Evolutionary conservation across 2,888 invertebrate genomes (phyloP).

Genomic region (Scaptomyza parva): DNA sequence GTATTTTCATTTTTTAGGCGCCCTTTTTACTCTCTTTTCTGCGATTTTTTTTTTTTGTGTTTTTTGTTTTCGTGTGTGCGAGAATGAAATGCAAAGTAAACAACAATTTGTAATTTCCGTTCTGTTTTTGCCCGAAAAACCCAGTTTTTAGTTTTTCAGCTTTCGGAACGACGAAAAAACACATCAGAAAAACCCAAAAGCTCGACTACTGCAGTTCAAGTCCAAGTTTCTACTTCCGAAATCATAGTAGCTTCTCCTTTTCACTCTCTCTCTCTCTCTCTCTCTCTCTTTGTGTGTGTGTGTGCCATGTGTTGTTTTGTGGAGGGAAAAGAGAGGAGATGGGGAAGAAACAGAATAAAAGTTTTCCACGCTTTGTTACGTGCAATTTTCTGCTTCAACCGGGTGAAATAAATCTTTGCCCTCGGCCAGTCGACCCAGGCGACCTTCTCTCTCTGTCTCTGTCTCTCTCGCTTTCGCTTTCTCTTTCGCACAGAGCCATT

Average conservation of each 20-base stretch:
- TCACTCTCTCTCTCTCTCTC: no score
- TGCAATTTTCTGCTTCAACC: conserved; percentile 77
- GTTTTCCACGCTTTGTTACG: conserved; percentile 76
- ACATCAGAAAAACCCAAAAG: not conserved
- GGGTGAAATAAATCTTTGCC: conserved; percentile 74
- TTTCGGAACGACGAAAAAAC: not conserved
- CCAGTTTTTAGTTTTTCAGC: conserved; percentile 1
- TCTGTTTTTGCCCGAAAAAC: conserved; percentile 55
- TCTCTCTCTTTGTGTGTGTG: no score
- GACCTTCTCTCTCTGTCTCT: conserved; percentile 12
- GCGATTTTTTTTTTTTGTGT: conserved; percentile 16
- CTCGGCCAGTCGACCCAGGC: conserved; percentile 17
- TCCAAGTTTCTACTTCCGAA: conserved; percentile 18
- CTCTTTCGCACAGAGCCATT: conserved; percentile 26
- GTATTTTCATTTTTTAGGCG: not conserved
- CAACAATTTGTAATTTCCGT: conserved; percentile 79
- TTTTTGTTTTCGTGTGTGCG: conserved; percentile 36
- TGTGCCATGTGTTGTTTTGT: conserved; percentile 23
- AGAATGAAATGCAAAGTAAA: conserved; percentile 76
- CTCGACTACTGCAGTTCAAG: conserved; percentile 17
- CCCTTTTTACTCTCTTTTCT: conserved; percentile 1
- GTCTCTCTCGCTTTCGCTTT: not conserved
- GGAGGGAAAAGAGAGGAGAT: conserved; percentile 64
- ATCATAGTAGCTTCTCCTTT: conserved; percentile 12
- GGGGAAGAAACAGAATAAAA: no score